Base-by-base conservation (phyloP, 1,140 invertebrate species). In the Drosophila suzukii region DNA sequence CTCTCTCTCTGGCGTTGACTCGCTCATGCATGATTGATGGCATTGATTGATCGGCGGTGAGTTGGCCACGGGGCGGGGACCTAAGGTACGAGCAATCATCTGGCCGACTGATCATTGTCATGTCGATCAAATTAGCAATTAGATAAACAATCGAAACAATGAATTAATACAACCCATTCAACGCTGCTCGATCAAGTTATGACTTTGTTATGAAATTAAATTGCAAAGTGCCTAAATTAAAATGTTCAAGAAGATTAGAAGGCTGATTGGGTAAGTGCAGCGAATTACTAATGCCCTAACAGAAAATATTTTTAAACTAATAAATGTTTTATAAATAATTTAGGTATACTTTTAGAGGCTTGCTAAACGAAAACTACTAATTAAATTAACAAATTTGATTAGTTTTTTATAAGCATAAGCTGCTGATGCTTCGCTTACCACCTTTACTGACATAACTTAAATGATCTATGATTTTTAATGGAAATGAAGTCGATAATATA, bases 61-160 rank as follows among this genome's bases (percentile, higher is more conserved):
- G 58, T 27, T 17, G 49, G 46, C 12, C n/a, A 47, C 7, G n/a
- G 15, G 60, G 55, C 17, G 43, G 20, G 32, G 34, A 46, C 34
- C 27, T 34, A 53, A 59, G 20, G 24, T 32, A 53, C 32, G 34
- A 27, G 36, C 70, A 73, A 73, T 60, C 60, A 63, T 63, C 60
- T 63, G 27, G 55, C 54, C 60, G 56, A 39, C 34, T 60, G 68
- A 60, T 73, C 67, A 73, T 53, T 67, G 65, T 62, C 65, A 67
- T 67, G 65, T 67, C 65, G 41, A 61, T 74, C 47, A 73, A 73
- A 74, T 74, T 73, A 47, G 71, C 68, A 74, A 73, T 74, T 74
- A 55, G 70, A 74, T 20, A 61, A 73, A 74, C 68, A 74, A 62
- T 68, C 63, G 63, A 68, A 68, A 56, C 41, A 54, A 56, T 68